These are phyloP conservation scores for Trachops cirrhosus DNA, from an alignment of 2,797 vertebrate species.

Conservation along the genomic window DNA sequence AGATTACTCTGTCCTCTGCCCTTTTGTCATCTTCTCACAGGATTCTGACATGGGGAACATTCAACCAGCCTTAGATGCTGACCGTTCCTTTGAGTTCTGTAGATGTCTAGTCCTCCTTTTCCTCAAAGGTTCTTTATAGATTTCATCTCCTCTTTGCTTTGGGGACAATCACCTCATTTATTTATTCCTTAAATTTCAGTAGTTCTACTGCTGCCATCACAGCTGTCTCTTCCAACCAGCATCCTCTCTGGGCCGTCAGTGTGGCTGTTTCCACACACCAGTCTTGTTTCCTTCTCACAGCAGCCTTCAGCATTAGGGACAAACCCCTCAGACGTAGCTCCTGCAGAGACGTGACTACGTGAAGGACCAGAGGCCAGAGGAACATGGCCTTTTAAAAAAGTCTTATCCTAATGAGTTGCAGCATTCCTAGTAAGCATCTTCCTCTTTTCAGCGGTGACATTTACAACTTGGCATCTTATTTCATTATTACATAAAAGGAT, in stretches of 20 bases:
- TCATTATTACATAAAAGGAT: background rate
- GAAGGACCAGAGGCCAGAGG: background rate
- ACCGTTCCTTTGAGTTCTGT: background rate
- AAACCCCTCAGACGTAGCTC: background rate
- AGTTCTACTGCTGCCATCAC: background rate
- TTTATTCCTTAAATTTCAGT: background rate
- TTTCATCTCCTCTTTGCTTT: background rate
- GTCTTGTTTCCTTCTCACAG: background rate
- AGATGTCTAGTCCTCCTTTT: background rate
- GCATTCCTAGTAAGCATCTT: background rate
- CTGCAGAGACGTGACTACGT: background rate
- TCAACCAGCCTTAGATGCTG: background rate
- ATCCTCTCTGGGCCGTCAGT: background rate
- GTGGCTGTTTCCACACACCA: background rate
- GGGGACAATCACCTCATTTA: background rate
- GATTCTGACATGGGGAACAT: background rate
- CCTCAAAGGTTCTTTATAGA: background rate
- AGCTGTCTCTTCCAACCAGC: background rate
- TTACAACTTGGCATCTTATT: conserved; percentile 41
- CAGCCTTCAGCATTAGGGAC: background rate
- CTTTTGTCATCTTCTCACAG: background rate
- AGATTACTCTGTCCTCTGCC: background rate
- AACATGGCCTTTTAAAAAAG: background rate
- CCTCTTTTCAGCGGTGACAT: background rate
- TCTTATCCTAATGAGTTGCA: background rate